phyloP scores from a whole-genome alignment of 2,888 invertebrate genomes.

The Zootermopsis nevadensis region DNA sequence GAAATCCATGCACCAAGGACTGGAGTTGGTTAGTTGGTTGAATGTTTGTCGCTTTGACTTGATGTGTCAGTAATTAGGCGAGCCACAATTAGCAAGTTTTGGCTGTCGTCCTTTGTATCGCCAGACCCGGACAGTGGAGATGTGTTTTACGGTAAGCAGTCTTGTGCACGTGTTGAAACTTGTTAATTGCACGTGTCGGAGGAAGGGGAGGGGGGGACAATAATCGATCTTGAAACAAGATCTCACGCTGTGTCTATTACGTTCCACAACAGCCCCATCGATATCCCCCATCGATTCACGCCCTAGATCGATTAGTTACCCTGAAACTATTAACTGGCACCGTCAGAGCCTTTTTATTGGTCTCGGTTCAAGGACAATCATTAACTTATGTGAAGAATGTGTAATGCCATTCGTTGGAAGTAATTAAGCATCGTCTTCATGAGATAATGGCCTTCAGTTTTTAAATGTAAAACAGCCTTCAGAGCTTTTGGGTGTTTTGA shows the following conservation, averaged over 20 bases:
- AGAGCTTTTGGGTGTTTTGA: too few species aligned
- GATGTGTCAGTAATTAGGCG: too few species aligned
- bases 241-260: neutral
- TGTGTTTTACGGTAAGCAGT: neutral
- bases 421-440: neutral
- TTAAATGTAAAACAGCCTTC: too few species aligned
- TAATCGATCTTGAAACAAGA: neutral
- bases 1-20: too few species aligned
- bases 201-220: neutral
- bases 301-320: constrained; percentile 5
- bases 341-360: neutral
- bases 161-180: neutral
- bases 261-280: neutral
- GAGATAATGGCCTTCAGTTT: neutral
- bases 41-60: too few species aligned
- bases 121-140: too few species aligned
- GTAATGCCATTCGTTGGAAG: neutral
- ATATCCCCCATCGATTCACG: neutral
- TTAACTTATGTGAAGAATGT: neutral
- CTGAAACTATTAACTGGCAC: neutral
- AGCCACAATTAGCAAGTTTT: too few species aligned
- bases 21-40: too few species aligned
- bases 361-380: neutral
- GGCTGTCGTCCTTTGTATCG: too few species aligned
- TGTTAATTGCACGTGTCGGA: neutral